Base-by-base conservation (phyloP, 1,140 invertebrate species). In the Drosophila oshimai region DNA sequence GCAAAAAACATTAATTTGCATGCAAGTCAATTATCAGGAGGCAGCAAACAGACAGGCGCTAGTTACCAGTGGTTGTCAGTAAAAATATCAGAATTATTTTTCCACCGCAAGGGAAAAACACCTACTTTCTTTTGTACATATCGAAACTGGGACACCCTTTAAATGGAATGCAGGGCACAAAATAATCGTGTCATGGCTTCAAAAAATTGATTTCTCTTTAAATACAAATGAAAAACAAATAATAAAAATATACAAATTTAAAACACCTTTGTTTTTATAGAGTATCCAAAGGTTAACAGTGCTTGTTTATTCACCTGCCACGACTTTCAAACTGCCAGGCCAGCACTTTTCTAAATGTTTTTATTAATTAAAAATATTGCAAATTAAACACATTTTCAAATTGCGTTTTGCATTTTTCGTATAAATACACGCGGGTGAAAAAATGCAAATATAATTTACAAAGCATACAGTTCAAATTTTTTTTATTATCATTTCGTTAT, bases 291-390 rank as follows among this genome's bases (percentile, higher is more conserved):
- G 15, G 17, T 34, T 18, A 9, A 12, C 7, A 7, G 1, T 1
- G 1, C 20, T 9, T 2, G 6, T 0, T 2, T 9, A 7, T 22
- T 54, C 24, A 17, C 9, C 7, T 17, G 10, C 10, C 12, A 6
- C 15, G 24, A 22, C 26, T 26, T 39, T 13, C 13, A 31, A 39
- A 31, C 37, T 78, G 79, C 74, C 37, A 61, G 80, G n/a, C 42
- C 31, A 86, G 79, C 79, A 74, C 18, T 58, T 74, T 79, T 86
- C 79, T 86, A 83, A 84, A 79, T 83, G 80, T 29, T 71, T 83
- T 83, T 86, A 79, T 86, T 83, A 86, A 83, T 86, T 83, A 83
- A 84, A 80, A 79, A 83, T 78, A 57, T 57, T 74, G 79, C 79
- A 65, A 60, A 83, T 83, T 83, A 73, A 76, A 81, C 77, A 79